Evolutionary conservation across 2,888 invertebrate species (phyloP).

Genomic region (Oscheius sp.): DNA sequence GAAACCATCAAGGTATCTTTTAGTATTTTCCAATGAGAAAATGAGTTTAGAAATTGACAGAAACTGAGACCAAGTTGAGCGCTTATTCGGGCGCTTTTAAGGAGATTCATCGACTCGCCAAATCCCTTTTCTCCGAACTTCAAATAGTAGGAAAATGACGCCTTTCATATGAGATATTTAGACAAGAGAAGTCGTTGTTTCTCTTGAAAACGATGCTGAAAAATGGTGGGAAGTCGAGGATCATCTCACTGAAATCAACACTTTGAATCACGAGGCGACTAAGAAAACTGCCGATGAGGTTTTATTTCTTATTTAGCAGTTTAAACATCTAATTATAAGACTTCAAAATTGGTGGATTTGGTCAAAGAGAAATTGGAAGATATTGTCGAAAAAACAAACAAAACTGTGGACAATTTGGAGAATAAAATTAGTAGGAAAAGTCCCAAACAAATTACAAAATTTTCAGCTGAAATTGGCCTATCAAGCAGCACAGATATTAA

Average conservation of each 20-base stretch:
- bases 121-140: slow-evolving; percentile 6
- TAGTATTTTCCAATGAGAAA: neutral
- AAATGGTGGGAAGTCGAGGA: slow-evolving; percentile 12
- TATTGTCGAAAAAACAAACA: neutral
- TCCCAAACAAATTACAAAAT: neutral
- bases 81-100: slow-evolving; percentile 5
- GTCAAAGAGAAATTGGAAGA: neutral
- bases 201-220: neutral
- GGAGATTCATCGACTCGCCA: neutral
- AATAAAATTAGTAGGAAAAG: neutral
- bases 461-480: neutral
- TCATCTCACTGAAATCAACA: neutral
- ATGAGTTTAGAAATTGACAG: neutral
- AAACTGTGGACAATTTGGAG: neutral
- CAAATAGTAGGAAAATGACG: neutral
- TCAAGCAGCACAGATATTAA: slow-evolving; percentile 3
- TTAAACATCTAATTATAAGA: neutral
- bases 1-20: slow-evolving; percentile 6
- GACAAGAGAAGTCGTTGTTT: neutral
- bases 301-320: too few relatives aligned
- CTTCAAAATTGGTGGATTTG: neutral
- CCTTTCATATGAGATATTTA: neutral
- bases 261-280: neutral
- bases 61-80: neutral
- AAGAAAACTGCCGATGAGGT: neutral